Evolutionary conservation across 1,140 invertebrate genomes (phyloP).

Genomic region (Drosophila mayri): DNA sequence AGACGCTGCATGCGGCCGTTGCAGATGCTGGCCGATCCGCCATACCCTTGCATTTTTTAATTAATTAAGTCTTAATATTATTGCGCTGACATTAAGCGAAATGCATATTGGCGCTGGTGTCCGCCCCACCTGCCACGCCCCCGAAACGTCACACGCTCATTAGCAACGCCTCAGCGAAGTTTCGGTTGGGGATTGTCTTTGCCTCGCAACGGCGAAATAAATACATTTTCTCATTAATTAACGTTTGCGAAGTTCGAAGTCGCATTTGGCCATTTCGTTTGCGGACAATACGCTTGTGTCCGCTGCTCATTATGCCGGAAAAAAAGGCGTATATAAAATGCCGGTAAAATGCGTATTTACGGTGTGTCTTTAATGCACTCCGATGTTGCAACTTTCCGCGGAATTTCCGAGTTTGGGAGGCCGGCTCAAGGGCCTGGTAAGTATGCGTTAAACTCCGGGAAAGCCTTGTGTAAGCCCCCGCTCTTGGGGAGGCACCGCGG

Average conservation of each 20-base stretch:
- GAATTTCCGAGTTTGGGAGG: conserved; percentile 5
- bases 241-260: conserved; percentile 52
- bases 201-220: conserved; percentile 57
- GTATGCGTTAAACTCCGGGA: conserved; percentile 6
- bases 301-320: conserved; percentile 69
- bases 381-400: conserved; percentile 1
- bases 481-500: neutral
- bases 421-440: conserved; percentile 1
- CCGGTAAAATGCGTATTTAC: conserved; percentile 43
- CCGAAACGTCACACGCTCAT: conserved; percentile 52
- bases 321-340: conserved; percentile 21
- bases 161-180: conserved; percentile 55
- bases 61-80: conserved; percentile 83
- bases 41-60: conserved; percentile 64
- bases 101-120: conserved; percentile 65
- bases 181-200: conserved; percentile 36
- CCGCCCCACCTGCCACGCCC: conserved; percentile 13
- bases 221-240: conserved; percentile 81
- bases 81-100: conserved; percentile 77
- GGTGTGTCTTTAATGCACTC: conserved; percentile 36
- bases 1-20: neutral
- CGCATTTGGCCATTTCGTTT: conserved; percentile 52
- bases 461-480: conserved; percentile 1
- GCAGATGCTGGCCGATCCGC: conserved; percentile 19
- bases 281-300: conserved; percentile 49